phyloP scores from a whole-genome alignment of 2,113 vertebrate genomes.

The Plectropomus leopardus region DNA sequence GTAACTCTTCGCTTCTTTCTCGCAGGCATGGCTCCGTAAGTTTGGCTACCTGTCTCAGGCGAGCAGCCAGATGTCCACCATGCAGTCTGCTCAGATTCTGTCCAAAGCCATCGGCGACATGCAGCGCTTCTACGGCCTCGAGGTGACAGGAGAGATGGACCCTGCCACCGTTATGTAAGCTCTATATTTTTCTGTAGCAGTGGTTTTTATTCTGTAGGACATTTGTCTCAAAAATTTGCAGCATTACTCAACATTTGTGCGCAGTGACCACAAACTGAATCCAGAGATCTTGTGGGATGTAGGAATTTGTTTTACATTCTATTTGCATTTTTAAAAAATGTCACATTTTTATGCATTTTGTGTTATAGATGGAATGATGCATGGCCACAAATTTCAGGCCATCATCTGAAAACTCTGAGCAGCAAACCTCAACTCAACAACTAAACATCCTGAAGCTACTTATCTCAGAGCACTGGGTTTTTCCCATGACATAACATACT shows the following conservation, averaged over 20 bases:
- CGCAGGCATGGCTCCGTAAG: constrained; percentile 93
- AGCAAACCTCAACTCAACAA: constrained; percentile 2
- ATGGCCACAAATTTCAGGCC: neutral
- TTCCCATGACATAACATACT: constrained; percentile 9
- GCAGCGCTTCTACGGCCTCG: constrained; percentile 95
- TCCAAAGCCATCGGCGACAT: constrained; percentile 91
- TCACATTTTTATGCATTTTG: neutral
- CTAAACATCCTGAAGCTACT: constrained; percentile 10
- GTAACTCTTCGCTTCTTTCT: neutral
- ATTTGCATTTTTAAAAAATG: neutral
- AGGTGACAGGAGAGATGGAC: constrained; percentile 90
- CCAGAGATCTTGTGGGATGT: neutral
- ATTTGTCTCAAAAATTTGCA: neutral
- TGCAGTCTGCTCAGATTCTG: constrained; percentile 93
- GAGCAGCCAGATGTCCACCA: constrained; percentile 94
- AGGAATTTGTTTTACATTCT: neutral
- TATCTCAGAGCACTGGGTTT: neutral
- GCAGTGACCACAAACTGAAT: neutral
- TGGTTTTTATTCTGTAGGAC: neutral
- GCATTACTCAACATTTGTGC: neutral
- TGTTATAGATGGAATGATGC: neutral
- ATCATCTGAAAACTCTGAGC: neutral
- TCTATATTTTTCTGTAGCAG: neutral
- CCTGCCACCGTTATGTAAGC: constrained; percentile 89
- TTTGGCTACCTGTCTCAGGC: constrained; percentile 95